phyloP scores from a whole-genome alignment of 2,113 vertebrate genomes.

The Illadopsis cleaveri region DNA sequence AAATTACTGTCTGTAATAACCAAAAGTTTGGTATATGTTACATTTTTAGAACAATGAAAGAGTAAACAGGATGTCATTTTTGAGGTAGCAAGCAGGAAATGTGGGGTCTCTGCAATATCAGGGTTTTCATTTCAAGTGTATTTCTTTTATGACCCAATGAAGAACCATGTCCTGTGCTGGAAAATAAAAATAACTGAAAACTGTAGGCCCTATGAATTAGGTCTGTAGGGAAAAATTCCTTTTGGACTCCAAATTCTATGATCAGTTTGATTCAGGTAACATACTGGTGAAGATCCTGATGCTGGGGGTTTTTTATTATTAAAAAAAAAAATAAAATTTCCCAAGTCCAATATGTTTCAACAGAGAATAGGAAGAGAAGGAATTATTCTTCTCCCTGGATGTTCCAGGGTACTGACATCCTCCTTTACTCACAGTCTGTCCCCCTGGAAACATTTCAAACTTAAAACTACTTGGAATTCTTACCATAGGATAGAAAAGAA shows the following conservation, averaged over 20 bases:
- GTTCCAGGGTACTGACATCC: not conserved
- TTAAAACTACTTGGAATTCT: not conserved
- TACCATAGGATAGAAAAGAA: not conserved
- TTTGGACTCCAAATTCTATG: not conserved
- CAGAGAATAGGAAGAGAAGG: not conserved
- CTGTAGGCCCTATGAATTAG: not conserved
- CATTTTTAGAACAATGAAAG: not conserved
- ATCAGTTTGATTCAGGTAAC: not conserved
- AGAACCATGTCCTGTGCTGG: not conserved
- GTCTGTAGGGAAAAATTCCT: not conserved
- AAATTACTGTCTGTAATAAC: not conserved
- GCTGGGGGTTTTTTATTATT: fast-evolving
- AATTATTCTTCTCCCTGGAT: not conserved
- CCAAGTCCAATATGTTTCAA: not conserved
- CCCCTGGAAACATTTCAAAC: not conserved
- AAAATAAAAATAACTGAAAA: not conserved
- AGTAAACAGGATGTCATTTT: not conserved
- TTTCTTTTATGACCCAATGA: not conserved
- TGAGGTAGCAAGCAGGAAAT: not conserved
- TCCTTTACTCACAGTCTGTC: not conserved
- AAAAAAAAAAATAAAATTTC: not conserved
- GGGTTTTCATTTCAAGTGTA: not conserved
- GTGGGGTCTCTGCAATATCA: not conserved
- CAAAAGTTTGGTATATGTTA: not conserved
- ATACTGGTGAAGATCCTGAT: not conserved